These are phyloP conservation scores for Heteropelma amictum DNA, from an alignment of 2,888 invertebrate species.

Conservation along the genomic window DNA sequence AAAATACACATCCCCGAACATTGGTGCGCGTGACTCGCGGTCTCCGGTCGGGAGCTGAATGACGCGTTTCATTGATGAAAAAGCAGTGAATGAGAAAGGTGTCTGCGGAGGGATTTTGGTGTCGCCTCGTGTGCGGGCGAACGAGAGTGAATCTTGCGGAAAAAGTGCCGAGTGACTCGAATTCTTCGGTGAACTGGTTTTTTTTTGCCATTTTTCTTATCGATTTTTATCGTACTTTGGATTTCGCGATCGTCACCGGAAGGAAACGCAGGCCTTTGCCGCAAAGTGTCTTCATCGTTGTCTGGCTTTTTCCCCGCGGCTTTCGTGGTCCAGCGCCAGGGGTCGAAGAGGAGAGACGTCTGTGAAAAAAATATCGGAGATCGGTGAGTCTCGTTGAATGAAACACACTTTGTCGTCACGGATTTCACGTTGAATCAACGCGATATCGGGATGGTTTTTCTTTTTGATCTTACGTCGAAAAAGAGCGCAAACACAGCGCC, in stretches of 20 bases:
- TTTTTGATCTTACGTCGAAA: no score
- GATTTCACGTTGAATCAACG: no score
- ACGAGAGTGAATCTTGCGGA: background rate
- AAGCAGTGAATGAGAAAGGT: slow-evolving; percentile 25
- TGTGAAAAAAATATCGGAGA: slow-evolving; percentile 2
- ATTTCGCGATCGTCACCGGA: no score
- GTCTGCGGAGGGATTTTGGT: slow-evolving; percentile 8
- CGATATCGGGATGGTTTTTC: no score
- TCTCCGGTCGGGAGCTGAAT: slow-evolving; percentile 25
- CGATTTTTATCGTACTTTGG: no score
- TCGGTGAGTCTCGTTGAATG: slow-evolving; percentile 10
- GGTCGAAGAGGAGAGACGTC: no score
- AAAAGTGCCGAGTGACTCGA: slow-evolving; percentile 9
- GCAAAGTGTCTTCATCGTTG: background rate
- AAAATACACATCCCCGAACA: no score
- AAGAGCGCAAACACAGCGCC: no score
- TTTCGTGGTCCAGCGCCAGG: background rate
- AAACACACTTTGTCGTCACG: no score
- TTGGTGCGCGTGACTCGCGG: slow-evolving; percentile 4
- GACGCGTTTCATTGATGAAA: slow-evolving; percentile 28
- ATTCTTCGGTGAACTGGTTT: background rate
- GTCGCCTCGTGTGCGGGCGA: background rate
- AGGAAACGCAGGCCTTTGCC: background rate
- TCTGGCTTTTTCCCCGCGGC: background rate
- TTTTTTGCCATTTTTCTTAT: no score